These are phyloP conservation scores for Helogale parvula DNA, from an alignment of 2,113 vertebrate genomes.

Conservation along the genomic window DNA sequence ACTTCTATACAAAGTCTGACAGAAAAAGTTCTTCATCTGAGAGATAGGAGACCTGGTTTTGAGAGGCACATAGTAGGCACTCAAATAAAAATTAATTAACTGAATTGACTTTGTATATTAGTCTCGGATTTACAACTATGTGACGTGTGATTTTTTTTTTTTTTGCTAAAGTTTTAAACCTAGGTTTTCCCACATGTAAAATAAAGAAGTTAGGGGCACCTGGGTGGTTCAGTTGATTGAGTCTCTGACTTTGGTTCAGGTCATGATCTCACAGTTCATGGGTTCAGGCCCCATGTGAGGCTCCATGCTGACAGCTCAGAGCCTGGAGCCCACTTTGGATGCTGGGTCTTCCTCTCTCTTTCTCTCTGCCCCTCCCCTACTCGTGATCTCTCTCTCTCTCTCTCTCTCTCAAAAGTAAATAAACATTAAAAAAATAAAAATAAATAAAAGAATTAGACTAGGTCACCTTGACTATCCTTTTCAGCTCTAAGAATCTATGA, in stretches of 20 bases:
- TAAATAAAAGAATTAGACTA: not conserved
- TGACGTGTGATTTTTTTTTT: not conserved
- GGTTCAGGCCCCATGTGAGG: too few species aligned
- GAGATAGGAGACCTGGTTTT: not conserved
- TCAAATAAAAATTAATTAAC: not conserved
- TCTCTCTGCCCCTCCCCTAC: too few species aligned
- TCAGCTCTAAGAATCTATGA: not conserved
- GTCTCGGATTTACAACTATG: not conserved
- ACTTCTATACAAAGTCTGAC: not conserved
- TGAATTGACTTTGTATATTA: not conserved
- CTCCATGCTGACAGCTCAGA: too few species aligned
- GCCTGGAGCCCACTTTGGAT: too few species aligned
- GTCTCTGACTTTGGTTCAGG: too few species aligned
- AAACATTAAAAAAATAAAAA: too few species aligned
- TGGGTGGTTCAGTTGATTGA: too few species aligned
- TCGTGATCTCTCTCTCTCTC: too few species aligned
- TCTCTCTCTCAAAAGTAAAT: too few species aligned
- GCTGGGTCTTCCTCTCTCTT: too few species aligned
- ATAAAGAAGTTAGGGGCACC: not conserved
- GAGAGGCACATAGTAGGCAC: not conserved
- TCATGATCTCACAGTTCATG: too few species aligned
- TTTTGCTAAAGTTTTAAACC: not conserved
- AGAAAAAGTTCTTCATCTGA: not conserved
- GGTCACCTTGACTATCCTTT: not conserved
- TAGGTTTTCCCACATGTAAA: not conserved